Conservation (phyloP, 1,140 invertebrate genomes). For the Rhopalosiphum maidis region DNA sequence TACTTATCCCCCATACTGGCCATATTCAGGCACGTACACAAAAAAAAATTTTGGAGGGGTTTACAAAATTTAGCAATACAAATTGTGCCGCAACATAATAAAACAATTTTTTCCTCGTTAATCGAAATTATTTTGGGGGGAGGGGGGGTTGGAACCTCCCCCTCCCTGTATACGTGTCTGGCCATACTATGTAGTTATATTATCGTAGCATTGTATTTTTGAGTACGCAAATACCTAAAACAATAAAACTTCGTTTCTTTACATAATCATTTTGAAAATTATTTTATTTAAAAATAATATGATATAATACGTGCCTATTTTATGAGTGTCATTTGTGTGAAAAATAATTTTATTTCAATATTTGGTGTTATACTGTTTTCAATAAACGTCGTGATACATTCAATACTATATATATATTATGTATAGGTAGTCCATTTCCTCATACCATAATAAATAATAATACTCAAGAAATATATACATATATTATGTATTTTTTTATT, state of each 20-base stretch:
- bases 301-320: background rate
- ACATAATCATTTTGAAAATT: background rate
- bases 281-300: background rate
- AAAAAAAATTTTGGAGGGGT: too few species aligned
- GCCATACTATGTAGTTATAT: background rate
- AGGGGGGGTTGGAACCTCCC: too few species aligned
- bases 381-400: background rate
- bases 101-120: too few species aligned
- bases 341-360: background rate
- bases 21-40: too few species aligned
- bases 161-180: too few species aligned
- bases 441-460: background rate
- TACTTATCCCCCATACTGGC: background rate
- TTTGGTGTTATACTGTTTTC: background rate
- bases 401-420: background rate
- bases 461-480: background rate
- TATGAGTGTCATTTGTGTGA: too few species aligned
- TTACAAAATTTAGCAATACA: too few species aligned
- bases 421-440: too few species aligned
- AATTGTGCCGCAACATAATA: too few species aligned
- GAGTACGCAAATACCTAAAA: background rate
- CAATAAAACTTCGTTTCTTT: background rate
- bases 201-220: background rate
- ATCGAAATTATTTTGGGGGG: too few species aligned
- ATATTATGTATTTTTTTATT: background rate